Evolutionary conservation across 1,140 invertebrate genomes (phyloP), one percentile per base, ranked within the genome.

Genomic region (Penaeus vannamei): DNA sequence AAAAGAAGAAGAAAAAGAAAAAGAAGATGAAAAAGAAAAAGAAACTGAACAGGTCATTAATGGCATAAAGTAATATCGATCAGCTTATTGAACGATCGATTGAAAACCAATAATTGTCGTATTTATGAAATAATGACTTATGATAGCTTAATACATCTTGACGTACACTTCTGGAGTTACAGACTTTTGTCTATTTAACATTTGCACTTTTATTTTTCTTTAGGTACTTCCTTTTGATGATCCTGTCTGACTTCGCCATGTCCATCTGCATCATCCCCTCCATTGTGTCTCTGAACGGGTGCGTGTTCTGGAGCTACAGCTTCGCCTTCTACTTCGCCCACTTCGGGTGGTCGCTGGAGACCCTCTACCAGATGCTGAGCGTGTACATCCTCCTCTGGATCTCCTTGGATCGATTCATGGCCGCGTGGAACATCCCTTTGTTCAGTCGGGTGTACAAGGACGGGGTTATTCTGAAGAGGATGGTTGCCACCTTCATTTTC

Each of bases 161-260:
- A 42, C 36, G 4, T 42, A 42, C 4, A 7, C 8, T 42, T 42
- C 4, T 42, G 36, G 36, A 42, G 4, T 53, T 17, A 1, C 17
- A n/a, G n/a, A 17, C 53, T 53, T 8, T 1, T 53, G 5, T 17
- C 8, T 53, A 0, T 53, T 53, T 53, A 1, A 14, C 14, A 53
- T 14, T 53, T 0, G 14, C 14, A 8, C 46, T 8, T 53, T 53
- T 53, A 2, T 17, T 42, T 17, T 14, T 12, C 12, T 46, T 60
- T 72, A 86, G 84, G 53, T 86, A 86, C 53, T 86, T 86, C 72
- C 66, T 77, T 69, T 19, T 61, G 53, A 69, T 86, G 46, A n/a
- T 59, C 23, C 14, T 66, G 46, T 86, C 23, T 77, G 84, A 86
- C 84, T n/a, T 86, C 23, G 10, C 23, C 8, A 42, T 86, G 22